Base-by-base conservation (phyloP, 2,113 vertebrate genomes). In the Aldabrachelys gigantea region DNA sequence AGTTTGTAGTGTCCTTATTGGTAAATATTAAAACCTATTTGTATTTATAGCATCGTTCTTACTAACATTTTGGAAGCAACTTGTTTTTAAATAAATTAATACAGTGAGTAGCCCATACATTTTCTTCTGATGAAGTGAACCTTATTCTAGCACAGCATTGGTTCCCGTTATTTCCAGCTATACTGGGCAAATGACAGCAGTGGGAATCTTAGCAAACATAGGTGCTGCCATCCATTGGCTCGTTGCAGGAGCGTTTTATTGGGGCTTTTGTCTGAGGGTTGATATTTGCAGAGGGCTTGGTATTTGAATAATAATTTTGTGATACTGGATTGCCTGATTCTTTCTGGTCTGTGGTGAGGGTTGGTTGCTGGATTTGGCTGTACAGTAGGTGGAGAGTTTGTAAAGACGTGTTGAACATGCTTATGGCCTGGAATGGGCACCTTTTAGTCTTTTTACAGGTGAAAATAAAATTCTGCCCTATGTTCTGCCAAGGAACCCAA, bases 41-140 rank as follows among this genome's bases (percentile, higher is more conserved):
- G 41, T 25, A 44, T 76, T 76, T 44, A 11, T 75, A 41, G 69
- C 69, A 75, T 44, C 72, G 24, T 41, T 41, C 21, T 25, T 2
- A 22, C 31, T n/a, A 50, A 0, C 6, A 22, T 59, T 0, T 6
- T 87, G 9, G 53, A 11, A 76, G 4, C 16, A 89, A 82, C 0
- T 75, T 5, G 0, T 24, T 17, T 7, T 17, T 35, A 56, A 38
- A 59, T 17, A 21, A 29, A 80, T 6, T 19, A 65, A 41, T 59
- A 50, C 21, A 57, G 62, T 49, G 3, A 50, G 56, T 35, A 75
- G n/a, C 8, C 21, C 69, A 10, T 22, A 84, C 35, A 57, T 92
- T 19, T 2, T 65, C 76, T 56, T 24, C 50, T 80, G 72, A 3
- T 1, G 29, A 49, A 56, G 85, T 41, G 52, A 90, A 35, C 2